Base-by-base conservation (phyloP, 1,140 invertebrate genomes). In the Penaeus indicus region DNA sequence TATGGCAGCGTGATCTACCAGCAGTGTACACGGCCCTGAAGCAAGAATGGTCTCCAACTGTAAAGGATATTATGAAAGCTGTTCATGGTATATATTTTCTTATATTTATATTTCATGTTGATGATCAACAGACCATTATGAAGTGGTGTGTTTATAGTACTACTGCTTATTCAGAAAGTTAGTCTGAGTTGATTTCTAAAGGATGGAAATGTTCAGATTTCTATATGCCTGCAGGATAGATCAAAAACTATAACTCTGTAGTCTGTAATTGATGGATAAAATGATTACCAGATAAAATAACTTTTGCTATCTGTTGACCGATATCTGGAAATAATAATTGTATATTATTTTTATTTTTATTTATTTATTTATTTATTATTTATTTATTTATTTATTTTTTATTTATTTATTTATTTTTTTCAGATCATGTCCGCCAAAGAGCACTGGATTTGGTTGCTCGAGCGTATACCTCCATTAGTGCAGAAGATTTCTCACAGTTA, bases 1-100 rank as follows among this genome's bases (percentile, higher is more conserved):
- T 98, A 93, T 98, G 96, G 97, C 94, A 96, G 91, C 94, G 96
- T 92, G 96, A 98, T 93, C 96, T 96, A 92, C 94, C 95, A 27
- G 95, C 94, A 54, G 95, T 96, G 85, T 97, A 98, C 92, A 93
- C 94, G 91, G 94, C 95, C 62, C 92, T 97, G 60, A 94, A 91
- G 25, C 91, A 94, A 89, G 93, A 94, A 60, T 98, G 97, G 97
- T 95, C 95, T 80, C 75, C 84, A 72, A 60, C 60, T 77, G 86
- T 91, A 69, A 85, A 85, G 60, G 84, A 84, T 16, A 90, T 91
- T 77, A 91, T 91, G 89, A 87, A 89, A 54, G 90, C 89, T 60
- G 22, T 91, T 19, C 84, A 83, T 61, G 89, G 89, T 90, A 90
- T 21, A 27, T 32, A 32, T 54, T 63, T 54, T 27, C 10, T 5